Evolutionary conservation across 37 sponge, comb jelly and placozoan genomes (phyloP), one percentile per base, ranked within the genome.

Genomic region (Ephydatia muelleri): DNA sequence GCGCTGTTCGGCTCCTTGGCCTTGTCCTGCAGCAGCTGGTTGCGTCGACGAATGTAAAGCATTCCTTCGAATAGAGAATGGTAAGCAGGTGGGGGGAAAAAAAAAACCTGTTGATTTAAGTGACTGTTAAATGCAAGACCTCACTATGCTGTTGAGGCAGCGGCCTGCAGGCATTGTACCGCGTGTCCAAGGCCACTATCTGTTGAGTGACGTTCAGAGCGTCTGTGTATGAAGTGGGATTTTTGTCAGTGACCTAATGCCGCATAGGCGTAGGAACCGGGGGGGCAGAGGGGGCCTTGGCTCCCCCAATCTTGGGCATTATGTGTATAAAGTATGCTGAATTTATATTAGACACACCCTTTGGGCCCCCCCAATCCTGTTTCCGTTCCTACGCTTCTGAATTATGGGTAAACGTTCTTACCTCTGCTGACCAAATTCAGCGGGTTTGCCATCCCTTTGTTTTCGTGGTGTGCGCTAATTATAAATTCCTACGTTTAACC

Each of bases 11-110:
- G 43, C 6, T 69, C 37, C 49, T 80, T 88, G 22, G 92, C 92
- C 64, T 91, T 94, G 65, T 94, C 92, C 38, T 89, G 92, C 14
- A 94, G 86, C 23, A 94, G 68, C 89, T 94, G 94, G 40, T 91
- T 94, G 4, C 94, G 72, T 3, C 94, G 72, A 0, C 92, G 75
- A 33, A 94, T 71, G 81, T 94, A 94, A 75, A 88, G 84, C 86
- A 89, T 88, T 14, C 86, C 94, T 93, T 49, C 37, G 68, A 47
- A 68, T 64, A 40, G 48, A 72, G 73, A 49, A 33, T 69, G 34
- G 25, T 29, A 30, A 3, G 49, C 33, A 36, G 66, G 3, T 26
- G 25, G 26, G 57, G 79, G 19, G 26, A 38, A 11, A 39, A 40
- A 25, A 27, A 11, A 25, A 33, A 40, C 13, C 8, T 25, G 19